phyloP scores from a whole-genome alignment of 2,797 vertebrate species.

The Mormyrops boulengeri region DNA sequence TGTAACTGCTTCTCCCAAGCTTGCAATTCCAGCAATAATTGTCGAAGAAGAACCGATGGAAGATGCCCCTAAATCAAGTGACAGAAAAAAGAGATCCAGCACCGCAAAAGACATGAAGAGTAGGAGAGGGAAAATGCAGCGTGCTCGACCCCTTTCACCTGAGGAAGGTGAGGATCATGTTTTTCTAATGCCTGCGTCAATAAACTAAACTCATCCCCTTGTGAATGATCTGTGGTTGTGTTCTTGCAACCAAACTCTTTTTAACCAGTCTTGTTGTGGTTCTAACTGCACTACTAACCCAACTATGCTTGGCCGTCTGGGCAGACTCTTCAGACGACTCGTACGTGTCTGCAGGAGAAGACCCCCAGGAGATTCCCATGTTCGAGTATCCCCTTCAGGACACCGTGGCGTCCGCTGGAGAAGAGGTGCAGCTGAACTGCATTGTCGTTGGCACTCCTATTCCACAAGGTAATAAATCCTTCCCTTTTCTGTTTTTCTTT shows the following conservation, averaged over 20 bases:
- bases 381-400: slow-evolving; percentile 89
- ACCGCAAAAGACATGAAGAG: slow-evolving; percentile 55
- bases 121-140: slow-evolving; percentile 77
- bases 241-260: slow-evolving; percentile 12
- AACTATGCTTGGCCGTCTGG: slow-evolving; percentile 30
- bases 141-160: slow-evolving; percentile 78
- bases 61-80: slow-evolving; percentile 34
- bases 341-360: slow-evolving; percentile 91
- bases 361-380: slow-evolving; percentile 83
- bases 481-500: background rate
- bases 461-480: slow-evolving; percentile 73
- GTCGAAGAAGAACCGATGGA: slow-evolving; percentile 64
- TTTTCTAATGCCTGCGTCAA: background rate
- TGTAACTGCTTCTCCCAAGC: slow-evolving; percentile 34
- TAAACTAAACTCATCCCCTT: slow-evolving; percentile 7
- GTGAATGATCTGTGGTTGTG: background rate
- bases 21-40: slow-evolving; percentile 61
- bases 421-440: slow-evolving; percentile 81
- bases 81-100: slow-evolving; percentile 35
- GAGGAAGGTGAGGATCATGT: slow-evolving; percentile 72
- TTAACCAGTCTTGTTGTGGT: slow-evolving; percentile 5
- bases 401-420: slow-evolving; percentile 63
- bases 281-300: slow-evolving; percentile 15
- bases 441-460: slow-evolving; percentile 81
- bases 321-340: slow-evolving; percentile 95